These are phyloP conservation scores for Drosophila aldrichi DNA, from an alignment of 2,888 invertebrate species.

Conservation along the genomic window DNA sequence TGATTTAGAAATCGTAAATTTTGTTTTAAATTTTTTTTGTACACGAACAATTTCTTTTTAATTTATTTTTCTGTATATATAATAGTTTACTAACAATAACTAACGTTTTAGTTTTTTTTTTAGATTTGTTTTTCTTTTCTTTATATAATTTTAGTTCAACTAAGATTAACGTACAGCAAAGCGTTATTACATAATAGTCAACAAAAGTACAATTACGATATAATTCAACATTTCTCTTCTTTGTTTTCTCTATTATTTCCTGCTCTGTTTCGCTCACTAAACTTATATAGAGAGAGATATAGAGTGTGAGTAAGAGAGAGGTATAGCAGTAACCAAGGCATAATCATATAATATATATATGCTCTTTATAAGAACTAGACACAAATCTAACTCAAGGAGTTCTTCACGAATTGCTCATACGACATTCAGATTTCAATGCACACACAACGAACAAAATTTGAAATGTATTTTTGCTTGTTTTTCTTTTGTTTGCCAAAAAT, in stretches of 20 bases:
- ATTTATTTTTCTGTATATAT: slow-evolving; percentile 29
- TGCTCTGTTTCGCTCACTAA: slow-evolving; percentile 44
- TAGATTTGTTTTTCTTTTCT: slow-evolving; percentile 35
- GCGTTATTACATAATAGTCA: slow-evolving; percentile 82
- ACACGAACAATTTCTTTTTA: slow-evolving; percentile 47
- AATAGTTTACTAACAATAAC: slow-evolving; percentile 77
- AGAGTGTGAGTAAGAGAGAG: slow-evolving; percentile 31
- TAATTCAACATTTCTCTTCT: slow-evolving; percentile 39
- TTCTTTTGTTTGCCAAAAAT: slow-evolving; percentile 19
- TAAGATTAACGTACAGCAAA: slow-evolving; percentile 77
- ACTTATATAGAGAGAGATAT: slow-evolving; percentile 28
- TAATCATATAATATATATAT: slow-evolving; percentile 19
- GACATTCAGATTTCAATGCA: slow-evolving; percentile 52
- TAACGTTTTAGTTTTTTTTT: slow-evolving; percentile 50
- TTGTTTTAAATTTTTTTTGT: slow-evolving; percentile 39
- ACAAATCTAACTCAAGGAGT: slow-evolving; percentile 50
- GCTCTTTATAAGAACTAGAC: slow-evolving; percentile 53
- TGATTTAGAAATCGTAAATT: slow-evolving; percentile 50
- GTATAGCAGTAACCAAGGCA: slow-evolving; percentile 57
- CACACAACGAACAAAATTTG: slow-evolving; percentile 74
- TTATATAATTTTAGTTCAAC: slow-evolving; percentile 49
- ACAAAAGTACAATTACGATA: slow-evolving; percentile 79
- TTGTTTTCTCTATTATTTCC: slow-evolving; percentile 28
- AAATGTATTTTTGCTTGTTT: slow-evolving; percentile 41
- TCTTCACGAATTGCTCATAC: slow-evolving; percentile 51